A percentile compares a stretch with the other conserved stretches of the same genome.
Evolutionary conservation across 2,888 invertebrate genomes (phyloP).

Genomic region (Allophyes oxyacanthae): DNA sequence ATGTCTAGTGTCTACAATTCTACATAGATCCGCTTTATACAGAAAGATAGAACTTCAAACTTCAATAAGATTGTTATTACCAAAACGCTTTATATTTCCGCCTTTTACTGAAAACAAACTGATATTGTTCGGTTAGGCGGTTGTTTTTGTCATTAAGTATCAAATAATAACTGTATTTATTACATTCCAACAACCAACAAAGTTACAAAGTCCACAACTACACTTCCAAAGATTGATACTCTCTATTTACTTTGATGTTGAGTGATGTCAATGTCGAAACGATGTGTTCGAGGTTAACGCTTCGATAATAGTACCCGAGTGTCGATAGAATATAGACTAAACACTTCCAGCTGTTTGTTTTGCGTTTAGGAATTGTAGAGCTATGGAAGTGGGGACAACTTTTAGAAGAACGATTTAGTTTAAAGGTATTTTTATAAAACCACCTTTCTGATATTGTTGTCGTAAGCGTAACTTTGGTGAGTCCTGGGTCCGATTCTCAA

Average conservation of each 20-base stretch:
- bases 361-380: constrained; percentile 6
- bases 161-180: constrained; percentile 22
- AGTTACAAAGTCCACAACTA: constrained; percentile 19
- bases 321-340: constrained; percentile 40
- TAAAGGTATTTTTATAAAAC: neutral
- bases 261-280: constrained; percentile 48
- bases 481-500: too few species aligned
- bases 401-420: neutral
- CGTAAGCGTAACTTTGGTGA: too few species aligned
- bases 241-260: constrained; percentile 41
- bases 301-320: constrained; percentile 17
- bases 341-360: constrained; percentile 25
- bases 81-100: too few species aligned
- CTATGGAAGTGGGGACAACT: constrained; percentile 13
- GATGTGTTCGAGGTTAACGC: constrained; percentile 24
- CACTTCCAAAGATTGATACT: constrained; percentile 25
- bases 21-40: too few species aligned
- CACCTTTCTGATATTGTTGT: neutral
- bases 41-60: too few species aligned
- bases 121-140: constrained; percentile 1
- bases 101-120: neutral
- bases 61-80: too few species aligned
- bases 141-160: constrained; percentile 23
- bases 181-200: neutral
- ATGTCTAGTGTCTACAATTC: too few species aligned